Conservation (phyloP, 2,113 vertebrate species). For the Oplegnathus fasciatus region DNA sequence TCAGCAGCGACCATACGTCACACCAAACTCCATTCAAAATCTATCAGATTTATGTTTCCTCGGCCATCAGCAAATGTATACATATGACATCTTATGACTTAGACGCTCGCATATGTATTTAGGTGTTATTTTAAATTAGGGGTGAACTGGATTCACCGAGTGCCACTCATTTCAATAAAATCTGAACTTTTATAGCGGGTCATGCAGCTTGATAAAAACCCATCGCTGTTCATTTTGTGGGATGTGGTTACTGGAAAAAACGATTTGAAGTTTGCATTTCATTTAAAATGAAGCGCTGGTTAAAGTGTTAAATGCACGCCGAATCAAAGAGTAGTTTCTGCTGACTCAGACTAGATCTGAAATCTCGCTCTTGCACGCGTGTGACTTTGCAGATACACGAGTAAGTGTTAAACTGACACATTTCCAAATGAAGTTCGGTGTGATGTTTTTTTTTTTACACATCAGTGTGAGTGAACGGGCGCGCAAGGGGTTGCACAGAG, state of each 20-base stretch:
- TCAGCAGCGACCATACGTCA: neutral
- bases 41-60: neutral
- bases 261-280: accelerated
- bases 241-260: no score
- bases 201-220: accelerated
- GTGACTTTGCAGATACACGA: neutral
- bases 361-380: no score
- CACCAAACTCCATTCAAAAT: conserved; percentile 34
- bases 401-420: neutral
- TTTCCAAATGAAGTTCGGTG: conserved; percentile 9
- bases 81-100: neutral
- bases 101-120: accelerated
- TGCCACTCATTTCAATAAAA: neutral
- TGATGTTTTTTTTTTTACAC: neutral
- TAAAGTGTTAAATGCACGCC: neutral
- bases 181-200: neutral
- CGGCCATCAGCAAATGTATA: neutral
- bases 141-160: accelerated
- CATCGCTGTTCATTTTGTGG: neutral
- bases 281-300: accelerated
- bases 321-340: neutral
- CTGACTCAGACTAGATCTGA: neutral
- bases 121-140: neutral
- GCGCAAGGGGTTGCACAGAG: neutral
- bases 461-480: neutral